phyloP scores from a whole-genome alignment of 2,113 vertebrate species.

The Paramisgurnus dabryanus region DNA sequence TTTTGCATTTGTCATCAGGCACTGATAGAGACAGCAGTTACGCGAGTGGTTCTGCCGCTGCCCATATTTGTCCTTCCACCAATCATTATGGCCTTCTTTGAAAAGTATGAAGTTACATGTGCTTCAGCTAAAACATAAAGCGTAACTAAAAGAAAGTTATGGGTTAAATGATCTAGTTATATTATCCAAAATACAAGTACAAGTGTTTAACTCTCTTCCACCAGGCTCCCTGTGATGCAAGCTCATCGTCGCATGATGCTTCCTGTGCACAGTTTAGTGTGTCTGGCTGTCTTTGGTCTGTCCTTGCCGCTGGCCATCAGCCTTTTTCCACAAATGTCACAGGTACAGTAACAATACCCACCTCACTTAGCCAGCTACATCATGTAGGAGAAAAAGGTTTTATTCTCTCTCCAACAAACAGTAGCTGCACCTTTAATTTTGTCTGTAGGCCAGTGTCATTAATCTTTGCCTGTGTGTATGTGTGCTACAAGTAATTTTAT shows the following conservation, averaged over 20 bases:
- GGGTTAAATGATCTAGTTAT: too few species aligned
- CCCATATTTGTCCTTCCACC: conserved; percentile 97
- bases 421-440: conserved; percentile 3
- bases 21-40: conserved; percentile 93
- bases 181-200: too few species aligned
- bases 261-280: conserved; percentile 92
- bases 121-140: not conserved
- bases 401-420: conserved; percentile 13
- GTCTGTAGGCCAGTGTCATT: conserved; percentile 14
- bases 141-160: too few species aligned
- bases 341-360: conserved; percentile 75
- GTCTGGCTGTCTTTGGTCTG: conserved; percentile 92
- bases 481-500: conserved; percentile 20
- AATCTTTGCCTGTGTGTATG: not conserved
- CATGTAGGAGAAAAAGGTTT: not conserved
- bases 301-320: conserved; percentile 97
- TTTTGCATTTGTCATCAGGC: conserved; percentile 76
- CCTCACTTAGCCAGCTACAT: not conserved
- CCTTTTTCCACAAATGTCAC: conserved; percentile 97
- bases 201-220: conserved; percentile 28
- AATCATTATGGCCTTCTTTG: conserved; percentile 94
- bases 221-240: conserved; percentile 85
- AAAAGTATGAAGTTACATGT: conserved; percentile 81
- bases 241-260: conserved; percentile 85
- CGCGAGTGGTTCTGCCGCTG: conserved; percentile 94